Evolutionary conservation across 2,113 vertebrate genomes (phyloP).

Genomic region (Raja brachyura): DNA sequence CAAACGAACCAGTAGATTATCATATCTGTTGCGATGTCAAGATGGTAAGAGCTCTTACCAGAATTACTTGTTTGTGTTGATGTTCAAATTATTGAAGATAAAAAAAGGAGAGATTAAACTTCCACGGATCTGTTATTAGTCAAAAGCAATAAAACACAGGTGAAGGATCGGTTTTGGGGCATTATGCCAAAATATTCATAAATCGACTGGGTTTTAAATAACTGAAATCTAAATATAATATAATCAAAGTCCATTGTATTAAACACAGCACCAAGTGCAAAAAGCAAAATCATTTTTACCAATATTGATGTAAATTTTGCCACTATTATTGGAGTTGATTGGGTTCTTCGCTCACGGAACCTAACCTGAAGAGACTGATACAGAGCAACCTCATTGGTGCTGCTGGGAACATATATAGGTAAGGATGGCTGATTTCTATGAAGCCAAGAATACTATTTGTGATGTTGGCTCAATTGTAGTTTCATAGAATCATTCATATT

Average conservation of each 20-base stretch:
- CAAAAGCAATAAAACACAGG: neutral
- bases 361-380: too few relatives aligned
- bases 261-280: neutral
- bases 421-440: too few relatives aligned
- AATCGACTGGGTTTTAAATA: neutral
- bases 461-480: too few relatives aligned
- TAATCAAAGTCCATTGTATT: neutral
- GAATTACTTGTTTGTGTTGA: neutral
- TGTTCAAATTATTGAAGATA: neutral
- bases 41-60: neutral
- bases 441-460: too few relatives aligned
- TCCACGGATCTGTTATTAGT: neutral
- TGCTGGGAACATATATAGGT: too few relatives aligned
- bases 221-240: neutral
- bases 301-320: neutral
- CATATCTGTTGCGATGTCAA: neutral
- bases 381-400: too few relatives aligned
- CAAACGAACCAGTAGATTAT: neutral
- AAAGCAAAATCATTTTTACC: neutral
- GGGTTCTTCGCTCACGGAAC: too few relatives aligned
- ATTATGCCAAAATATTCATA: neutral
- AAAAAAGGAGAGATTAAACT: neutral
- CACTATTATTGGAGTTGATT: neutral
- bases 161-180: neutral
- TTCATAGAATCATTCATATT: too few relatives aligned